Percentiles rank a stretch among this genome's conserved stretches.
phyloP scores from a whole-genome alignment of 2,797 vertebrate genomes.

The Champsocephalus esox region DNA sequence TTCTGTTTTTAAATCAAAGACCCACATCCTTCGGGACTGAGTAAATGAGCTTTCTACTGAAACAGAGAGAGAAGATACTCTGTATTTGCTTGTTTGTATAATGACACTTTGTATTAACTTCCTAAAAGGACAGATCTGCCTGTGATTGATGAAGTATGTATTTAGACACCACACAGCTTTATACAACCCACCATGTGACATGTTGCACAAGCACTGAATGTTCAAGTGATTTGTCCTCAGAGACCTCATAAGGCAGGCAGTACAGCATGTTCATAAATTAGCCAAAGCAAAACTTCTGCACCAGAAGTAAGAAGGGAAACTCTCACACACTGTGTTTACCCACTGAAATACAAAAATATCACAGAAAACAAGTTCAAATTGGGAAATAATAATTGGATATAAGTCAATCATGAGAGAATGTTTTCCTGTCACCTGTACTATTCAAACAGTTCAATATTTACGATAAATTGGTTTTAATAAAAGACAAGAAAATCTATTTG shows the following conservation, averaged over 20 bases:
- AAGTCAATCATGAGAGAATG: constrained; percentile 4
- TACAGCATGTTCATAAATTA: constrained; percentile 43
- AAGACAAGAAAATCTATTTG: not conserved
- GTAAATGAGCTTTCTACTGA: constrained; percentile 27
- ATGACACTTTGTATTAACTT: constrained; percentile 40
- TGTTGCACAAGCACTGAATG: constrained; percentile 30
- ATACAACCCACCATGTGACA: constrained; percentile 28
- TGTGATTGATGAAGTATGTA: constrained; percentile 37
- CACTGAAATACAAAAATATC: constrained; percentile 36
- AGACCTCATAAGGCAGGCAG: constrained; percentile 35
- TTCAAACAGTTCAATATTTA: not conserved
- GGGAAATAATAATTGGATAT: constrained; percentile 4
- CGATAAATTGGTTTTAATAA: constrained; percentile 4
- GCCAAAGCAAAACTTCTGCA: constrained; percentile 32
- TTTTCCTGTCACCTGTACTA: constrained; percentile 6
- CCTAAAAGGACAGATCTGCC: constrained; percentile 29
- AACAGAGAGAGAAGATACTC: constrained; percentile 3
- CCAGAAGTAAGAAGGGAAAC: constrained; percentile 22
- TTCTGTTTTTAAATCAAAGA: constrained; percentile 4
- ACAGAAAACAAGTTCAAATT: constrained; percentile 13
- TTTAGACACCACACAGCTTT: constrained; percentile 25
- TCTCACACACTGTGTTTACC: constrained; percentile 37
- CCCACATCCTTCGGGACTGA: constrained; percentile 12
- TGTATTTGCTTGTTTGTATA: constrained; percentile 46
- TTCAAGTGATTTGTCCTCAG: constrained; percentile 40